Percentiles rank a stretch among this genome's conserved stretches.
Evolutionary conservation across 2,113 vertebrate species (phyloP).

Genomic region (Chloropsis cyanopogon): DNA sequence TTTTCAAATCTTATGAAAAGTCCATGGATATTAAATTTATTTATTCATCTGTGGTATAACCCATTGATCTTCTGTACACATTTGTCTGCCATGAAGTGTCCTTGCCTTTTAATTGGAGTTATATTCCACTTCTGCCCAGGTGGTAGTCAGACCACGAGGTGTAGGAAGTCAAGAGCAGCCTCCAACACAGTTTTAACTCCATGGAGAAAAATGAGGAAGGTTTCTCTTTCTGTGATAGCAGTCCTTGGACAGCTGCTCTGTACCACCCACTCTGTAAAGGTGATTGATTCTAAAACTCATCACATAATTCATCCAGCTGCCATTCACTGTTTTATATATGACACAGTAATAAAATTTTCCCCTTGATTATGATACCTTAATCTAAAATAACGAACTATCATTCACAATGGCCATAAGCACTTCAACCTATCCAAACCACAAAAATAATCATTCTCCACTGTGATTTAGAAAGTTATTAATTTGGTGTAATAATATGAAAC

Average conservation of each 20-base stretch:
- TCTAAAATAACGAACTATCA: background rate
- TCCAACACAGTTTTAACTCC: background rate
- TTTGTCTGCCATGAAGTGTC: background rate
- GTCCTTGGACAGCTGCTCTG: background rate
- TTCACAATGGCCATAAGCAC: background rate
- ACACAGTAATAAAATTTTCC: background rate
- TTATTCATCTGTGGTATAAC: background rate
- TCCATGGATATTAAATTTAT: background rate
- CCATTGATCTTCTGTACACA: background rate
- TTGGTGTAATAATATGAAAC: background rate
- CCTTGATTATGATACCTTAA: background rate
- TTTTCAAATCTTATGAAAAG: background rate
- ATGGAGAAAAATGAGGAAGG: background rate
- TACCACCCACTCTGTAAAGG: background rate
- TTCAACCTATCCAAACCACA: constrained; percentile 9
- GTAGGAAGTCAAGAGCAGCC: background rate
- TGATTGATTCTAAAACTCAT: background rate
- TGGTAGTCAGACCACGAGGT: background rate
- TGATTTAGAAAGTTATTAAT: background rate
- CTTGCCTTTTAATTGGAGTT: background rate
- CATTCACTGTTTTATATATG: background rate
- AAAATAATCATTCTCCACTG: background rate
- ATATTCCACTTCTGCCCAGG: background rate
- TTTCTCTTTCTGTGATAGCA: background rate
- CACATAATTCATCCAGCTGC: background rate